Base-by-base conservation (phyloP, 1,140 invertebrate genomes). In the Asobara japonica region DNA sequence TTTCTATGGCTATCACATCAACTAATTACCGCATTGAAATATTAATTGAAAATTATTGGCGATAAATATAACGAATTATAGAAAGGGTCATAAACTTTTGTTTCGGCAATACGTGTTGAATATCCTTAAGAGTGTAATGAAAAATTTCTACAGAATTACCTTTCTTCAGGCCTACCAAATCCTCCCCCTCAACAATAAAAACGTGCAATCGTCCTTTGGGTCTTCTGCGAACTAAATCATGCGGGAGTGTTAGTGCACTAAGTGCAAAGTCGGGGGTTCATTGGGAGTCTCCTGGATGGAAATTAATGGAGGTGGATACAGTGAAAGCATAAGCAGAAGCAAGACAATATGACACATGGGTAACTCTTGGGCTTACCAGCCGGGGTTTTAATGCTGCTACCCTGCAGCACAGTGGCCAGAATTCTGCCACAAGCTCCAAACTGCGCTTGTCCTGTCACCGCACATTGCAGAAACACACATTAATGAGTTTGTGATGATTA, bases 391-490 rank as follows among this genome's bases (percentile, higher is more conserved):
- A 93, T 82, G 81, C 88, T 89, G 75, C 86, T 84, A 64, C 91
- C 92, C 83, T 92, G 91, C 66, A 91, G 83, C 22, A 93, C 90
- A 66, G 91, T 90, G 69, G 93, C 91, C 56, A 93, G 88, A 27
- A 93, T 88, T 74, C 92, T 88, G 69, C 92, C 92, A 74, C 91
- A 89, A 65, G 90, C 90, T 70, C 89, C 86, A 82, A 89, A 89
- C 74, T 89, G 87, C 72, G 88, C 86, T 81, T 89, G 85, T 76
- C 89, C 89, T 90, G 79, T 81, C n/a, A 87, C 71, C 60, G 82
- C 77, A 85, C 51, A 76, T 76, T 69, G 18, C 20, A 65, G n/a
- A n/a, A n/a, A n/a, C n/a, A n/a, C n/a, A n/a, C n/a, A n/a, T n/a
- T n/a, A n/a, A n/a, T n/a, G n/a, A n/a, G n/a, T n/a, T n/a, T n/a